Evolutionary conservation across 2,888 invertebrate species (phyloP).

Genomic region (Caprella mutica): DNA sequence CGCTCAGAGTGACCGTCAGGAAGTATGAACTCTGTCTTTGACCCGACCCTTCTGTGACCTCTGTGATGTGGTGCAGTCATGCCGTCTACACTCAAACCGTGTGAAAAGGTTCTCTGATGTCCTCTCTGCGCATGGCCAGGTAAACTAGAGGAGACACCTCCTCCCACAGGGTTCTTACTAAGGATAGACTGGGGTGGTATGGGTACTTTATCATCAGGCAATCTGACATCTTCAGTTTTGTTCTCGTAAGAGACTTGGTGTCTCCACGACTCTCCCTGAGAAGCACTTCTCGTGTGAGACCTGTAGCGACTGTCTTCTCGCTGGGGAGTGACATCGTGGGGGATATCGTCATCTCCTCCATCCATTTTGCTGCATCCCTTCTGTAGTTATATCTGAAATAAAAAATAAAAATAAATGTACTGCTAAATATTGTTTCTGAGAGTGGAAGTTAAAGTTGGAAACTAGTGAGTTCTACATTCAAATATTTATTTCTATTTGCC

Average conservation of each 20-base stretch:
- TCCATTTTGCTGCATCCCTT: too few relatives aligned
- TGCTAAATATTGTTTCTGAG: too few relatives aligned
- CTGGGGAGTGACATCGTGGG: too few relatives aligned
- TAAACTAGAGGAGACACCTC: background rate
- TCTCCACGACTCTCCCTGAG: too few relatives aligned
- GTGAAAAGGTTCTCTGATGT: slow-evolving; percentile 9
- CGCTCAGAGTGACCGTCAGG: slow-evolving; percentile 73
- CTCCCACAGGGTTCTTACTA: background rate
- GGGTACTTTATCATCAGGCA: background rate
- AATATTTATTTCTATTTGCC: too few relatives aligned
- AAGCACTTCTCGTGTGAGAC: slow-evolving; percentile 68
- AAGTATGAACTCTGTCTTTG: slow-evolving; percentile 77
- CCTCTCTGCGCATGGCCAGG: background rate
- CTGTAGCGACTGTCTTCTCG: too few relatives aligned
- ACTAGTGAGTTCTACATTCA: too few relatives aligned
- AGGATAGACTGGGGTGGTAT: slow-evolving; percentile 1
- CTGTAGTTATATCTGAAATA: too few relatives aligned
- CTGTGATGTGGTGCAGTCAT: background rate
- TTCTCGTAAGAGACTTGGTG: too few relatives aligned
- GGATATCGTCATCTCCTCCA: too few relatives aligned
- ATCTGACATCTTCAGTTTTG: background rate
- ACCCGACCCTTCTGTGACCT: slow-evolving; percentile 44
- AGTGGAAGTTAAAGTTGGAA: too few relatives aligned
- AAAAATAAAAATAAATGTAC: too few relatives aligned
- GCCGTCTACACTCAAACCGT: background rate